Base-by-base conservation (phyloP, 2,113 vertebrate species). In the Calidris pugnax region DNA sequence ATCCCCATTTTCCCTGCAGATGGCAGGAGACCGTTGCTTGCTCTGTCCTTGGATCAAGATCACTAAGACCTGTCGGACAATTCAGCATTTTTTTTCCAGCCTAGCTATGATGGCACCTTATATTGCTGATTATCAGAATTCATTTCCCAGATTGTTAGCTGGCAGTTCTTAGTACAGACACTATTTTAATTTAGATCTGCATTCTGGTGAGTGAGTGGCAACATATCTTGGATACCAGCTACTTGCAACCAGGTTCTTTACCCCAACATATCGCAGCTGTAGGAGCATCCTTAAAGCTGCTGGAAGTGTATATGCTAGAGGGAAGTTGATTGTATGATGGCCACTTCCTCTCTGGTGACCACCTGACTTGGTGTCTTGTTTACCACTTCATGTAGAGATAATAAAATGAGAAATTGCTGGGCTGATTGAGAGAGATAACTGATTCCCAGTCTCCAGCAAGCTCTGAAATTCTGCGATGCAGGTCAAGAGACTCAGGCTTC, bases 321-420 rank as follows among this genome's bases (percentile, higher is more conserved):
- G 64, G 37, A 71, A 41, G 28, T 6, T 67, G 66, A 15, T 41
- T 89, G 14, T 74, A 4, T 48, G 56, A 35, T 12, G 77, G 19
- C 41, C 22, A 11, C 56, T 93, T 93, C 18, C 30, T 75, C 59
- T 67, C 30, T 48, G 55, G 68, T 81, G 45, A 30, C 45, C 53
- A 47, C 16, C 27, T 4, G 7, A 45, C 63, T 72, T 96, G 93
- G 50, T 75, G 2, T 30, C 87, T 87, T 90, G 56, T 93, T 96
- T 97, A 71, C 60, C 47, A 39, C n/a, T 85, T 96, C 80, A 91
- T 21, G 64, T 47, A 77, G 45, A 72, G 60, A 51, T 96, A 96
- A 97, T 87, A 83, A 96, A 96, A 87, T 93, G 72, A 68, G n/a
- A 87, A 87, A 78, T 80, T 96, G 62, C 72, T 89, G 32, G 90